A percentile compares a stretch with the other conserved stretches of the same genome.
Conservation (phyloP, 2,888 invertebrate species). For the Tenthredo mesomela region DNA sequence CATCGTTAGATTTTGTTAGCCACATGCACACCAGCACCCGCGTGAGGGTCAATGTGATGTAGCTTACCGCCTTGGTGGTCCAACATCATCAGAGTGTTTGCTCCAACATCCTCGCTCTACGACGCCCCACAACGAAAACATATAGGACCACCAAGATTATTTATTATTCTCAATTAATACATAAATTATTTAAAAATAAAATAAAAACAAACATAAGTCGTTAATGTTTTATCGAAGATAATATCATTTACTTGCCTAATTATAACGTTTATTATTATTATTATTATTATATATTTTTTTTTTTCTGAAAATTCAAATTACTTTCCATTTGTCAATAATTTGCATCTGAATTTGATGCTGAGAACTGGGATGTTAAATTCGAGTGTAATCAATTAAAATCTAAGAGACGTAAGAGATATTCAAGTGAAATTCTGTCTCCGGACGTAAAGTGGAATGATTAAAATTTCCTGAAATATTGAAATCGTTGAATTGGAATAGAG, state of each 20-base stretch:
- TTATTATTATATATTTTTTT: neutral
- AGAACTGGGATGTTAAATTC: neutral
- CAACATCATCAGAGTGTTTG: constrained; percentile 93
- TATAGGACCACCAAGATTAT: constrained; percentile 52
- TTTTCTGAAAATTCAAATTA: neutral
- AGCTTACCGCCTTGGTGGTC: constrained; percentile 97
- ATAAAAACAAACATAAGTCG: neutral
- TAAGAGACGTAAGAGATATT: neutral
- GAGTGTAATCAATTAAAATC: neutral
- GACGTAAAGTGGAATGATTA: neutral
- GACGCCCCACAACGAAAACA: constrained; percentile 71
- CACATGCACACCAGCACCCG: constrained; percentile 50
- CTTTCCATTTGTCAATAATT: neutral
- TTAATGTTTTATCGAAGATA: constrained; percentile 45
- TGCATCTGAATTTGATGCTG: neutral
- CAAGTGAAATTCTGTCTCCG: too few species aligned
- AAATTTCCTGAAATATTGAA: neutral
- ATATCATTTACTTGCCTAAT: neutral
- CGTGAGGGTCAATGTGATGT: constrained; percentile 61
- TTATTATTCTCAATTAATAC: constrained; percentile 52
- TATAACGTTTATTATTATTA: neutral
- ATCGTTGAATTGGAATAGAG: neutral
- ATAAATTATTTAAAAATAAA: constrained; percentile 31
- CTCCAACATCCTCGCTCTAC: constrained; percentile 96
- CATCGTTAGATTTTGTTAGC: constrained; percentile 50